phyloP scores from a whole-genome alignment of 2,888 invertebrate species.

The Andrena minutula region DNA sequence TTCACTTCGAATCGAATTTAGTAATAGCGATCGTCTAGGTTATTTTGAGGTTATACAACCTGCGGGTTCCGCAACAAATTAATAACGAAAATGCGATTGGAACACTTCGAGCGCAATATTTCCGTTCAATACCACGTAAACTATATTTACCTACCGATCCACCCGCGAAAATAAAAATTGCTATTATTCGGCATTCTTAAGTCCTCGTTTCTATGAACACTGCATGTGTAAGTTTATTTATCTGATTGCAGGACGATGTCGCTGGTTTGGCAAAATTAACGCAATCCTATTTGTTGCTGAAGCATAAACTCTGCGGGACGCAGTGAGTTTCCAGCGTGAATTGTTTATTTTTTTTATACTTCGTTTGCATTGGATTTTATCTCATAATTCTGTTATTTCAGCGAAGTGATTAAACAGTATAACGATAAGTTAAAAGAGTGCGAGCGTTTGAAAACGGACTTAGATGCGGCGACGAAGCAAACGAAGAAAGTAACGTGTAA shows the following conservation, averaged over 20 bases:
- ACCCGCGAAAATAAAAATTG: neutral
- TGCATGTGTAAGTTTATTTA: neutral
- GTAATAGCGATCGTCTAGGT: conserved; percentile 32
- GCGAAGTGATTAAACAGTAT: conserved; percentile 76
- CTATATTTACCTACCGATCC: neutral
- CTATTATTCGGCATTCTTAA: neutral
- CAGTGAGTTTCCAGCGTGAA: conserved; percentile 71
- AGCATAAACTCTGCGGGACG: conserved; percentile 74
- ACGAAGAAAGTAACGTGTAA: conserved; percentile 63
- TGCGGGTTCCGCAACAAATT: neutral
- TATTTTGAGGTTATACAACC: conserved; percentile 49
- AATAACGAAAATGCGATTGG: conserved; percentile 4
- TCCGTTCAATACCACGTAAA: too few species aligned
- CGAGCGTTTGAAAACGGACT: conserved; percentile 70
- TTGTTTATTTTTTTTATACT: conserved; percentile 12
- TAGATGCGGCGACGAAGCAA: conserved; percentile 61
- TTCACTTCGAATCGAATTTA: conserved; percentile 9
- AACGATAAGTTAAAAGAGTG: conserved; percentile 77
- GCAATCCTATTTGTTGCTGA: conserved; percentile 71
- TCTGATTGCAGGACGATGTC: conserved; percentile 64
- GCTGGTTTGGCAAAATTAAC: conserved; percentile 65
- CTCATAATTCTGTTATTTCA: conserved; percentile 53
- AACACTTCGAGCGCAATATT: neutral
- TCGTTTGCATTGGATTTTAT: neutral
- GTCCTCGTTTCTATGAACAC: neutral